Evolutionary conservation across 1,140 invertebrate genomes (phyloP).

Genomic region (Contarinia nasturtii): DNA sequence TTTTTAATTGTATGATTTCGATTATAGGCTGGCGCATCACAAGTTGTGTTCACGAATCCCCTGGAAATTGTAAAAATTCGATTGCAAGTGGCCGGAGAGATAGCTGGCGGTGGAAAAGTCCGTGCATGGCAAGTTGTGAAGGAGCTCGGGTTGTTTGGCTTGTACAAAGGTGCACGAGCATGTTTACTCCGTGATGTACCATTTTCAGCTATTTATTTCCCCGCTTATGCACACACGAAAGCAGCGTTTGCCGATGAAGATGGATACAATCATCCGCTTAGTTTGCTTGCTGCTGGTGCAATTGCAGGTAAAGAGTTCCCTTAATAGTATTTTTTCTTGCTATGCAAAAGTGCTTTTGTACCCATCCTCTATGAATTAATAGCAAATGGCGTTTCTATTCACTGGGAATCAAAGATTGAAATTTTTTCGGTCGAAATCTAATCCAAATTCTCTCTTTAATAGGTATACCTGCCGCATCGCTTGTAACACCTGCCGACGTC

Average conservation of each 20-base stretch:
- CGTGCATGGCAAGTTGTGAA: slow-evolving; percentile 71
- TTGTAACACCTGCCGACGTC: slow-evolving; percentile 97
- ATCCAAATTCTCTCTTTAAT: background rate
- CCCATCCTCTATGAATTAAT: too few species aligned
- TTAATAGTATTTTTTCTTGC: too few species aligned
- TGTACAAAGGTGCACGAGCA: slow-evolving; percentile 89
- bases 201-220: slow-evolving; percentile 98
- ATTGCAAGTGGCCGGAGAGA: slow-evolving; percentile 95
- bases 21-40: slow-evolving; percentile 70
- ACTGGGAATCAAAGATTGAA: too few species aligned
- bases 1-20: slow-evolving; percentile 3
- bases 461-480: slow-evolving; percentile 75
- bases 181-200: slow-evolving; percentile 89
- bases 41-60: slow-evolving; percentile 97
- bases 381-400: too few species aligned
- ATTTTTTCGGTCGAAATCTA: background rate
- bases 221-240: slow-evolving; percentile 87
- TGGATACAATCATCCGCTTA: slow-evolving; percentile 81
- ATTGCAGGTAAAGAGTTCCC: slow-evolving; percentile 66
- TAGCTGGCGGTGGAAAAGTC: slow-evolving; percentile 62
- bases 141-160: slow-evolving; percentile 80
- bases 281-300: slow-evolving; percentile 74
- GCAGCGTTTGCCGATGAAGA: slow-evolving; percentile 60
- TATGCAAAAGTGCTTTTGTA: too few species aligned
- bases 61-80: slow-evolving; percentile 98